Conservation (phyloP, 2,888 invertebrate species). For the Meta bourneti region DNA sequence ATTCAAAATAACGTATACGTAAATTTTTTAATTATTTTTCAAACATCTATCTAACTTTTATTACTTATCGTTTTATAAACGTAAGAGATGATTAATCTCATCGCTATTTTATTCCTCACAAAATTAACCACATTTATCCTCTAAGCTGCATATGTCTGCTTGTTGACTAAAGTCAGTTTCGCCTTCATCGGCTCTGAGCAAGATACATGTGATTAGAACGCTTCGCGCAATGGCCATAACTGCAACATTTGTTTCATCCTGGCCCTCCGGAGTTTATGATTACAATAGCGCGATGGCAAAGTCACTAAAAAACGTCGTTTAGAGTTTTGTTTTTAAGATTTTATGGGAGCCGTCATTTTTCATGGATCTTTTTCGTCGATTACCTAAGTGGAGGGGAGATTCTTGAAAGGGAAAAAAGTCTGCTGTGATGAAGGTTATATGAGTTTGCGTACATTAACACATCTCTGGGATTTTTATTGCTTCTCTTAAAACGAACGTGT, state of each 20-base stretch:
- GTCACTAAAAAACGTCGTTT: constrained; percentile 14
- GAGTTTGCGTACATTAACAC: neutral
- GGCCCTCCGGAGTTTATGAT: constrained; percentile 25
- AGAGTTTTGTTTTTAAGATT: constrained; percentile 18
- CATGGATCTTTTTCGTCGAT: neutral
- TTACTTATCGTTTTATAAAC: too few species aligned
- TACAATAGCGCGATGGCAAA: constrained; percentile 6
- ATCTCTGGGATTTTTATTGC: neutral
- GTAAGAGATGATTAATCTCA: too few species aligned
- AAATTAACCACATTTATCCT: too few species aligned
- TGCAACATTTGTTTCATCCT: constrained; percentile 39
- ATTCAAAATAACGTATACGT: too few species aligned
- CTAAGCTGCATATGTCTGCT: too few species aligned
- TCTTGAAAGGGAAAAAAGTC: neutral
- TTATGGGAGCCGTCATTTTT: constrained; percentile 12
- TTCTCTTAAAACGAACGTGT: neutral
- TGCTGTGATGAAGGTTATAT: neutral
- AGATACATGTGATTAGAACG: constrained; percentile 19
- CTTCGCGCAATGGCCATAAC: constrained; percentile 18
- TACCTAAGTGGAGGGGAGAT: neutral
- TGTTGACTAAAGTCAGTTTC: constrained; percentile 20
- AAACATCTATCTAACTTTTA: too few species aligned
- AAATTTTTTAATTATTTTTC: too few species aligned
- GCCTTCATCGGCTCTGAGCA: neutral
- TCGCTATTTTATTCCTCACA: too few species aligned